phyloP scores from a whole-genome alignment of 2,113 vertebrate species.

The Telmatochromis sp. region DNA sequence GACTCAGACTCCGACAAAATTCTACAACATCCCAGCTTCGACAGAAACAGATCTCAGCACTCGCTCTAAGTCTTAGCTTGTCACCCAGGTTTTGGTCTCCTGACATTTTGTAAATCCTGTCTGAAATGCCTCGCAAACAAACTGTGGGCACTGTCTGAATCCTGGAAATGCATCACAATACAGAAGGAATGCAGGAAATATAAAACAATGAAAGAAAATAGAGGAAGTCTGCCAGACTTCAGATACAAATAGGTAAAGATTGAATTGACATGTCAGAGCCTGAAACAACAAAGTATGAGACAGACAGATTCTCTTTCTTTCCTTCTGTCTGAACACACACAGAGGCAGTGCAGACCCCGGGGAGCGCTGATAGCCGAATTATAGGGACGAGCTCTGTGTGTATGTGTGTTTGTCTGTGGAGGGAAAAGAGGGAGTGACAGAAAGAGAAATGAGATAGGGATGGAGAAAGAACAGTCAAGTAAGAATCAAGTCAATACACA shows the following conservation, averaged over 20 bases:
- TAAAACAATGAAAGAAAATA: background rate
- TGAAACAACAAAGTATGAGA: constrained; percentile 15
- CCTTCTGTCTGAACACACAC: background rate
- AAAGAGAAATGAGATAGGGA: background rate
- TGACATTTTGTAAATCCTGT: constrained; percentile 34
- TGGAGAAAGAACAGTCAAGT: constrained; percentile 4
- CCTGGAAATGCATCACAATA: background rate
- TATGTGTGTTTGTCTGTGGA: background rate
- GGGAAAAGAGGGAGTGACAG: background rate
- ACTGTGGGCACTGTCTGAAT: background rate
- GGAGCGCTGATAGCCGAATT: constrained; percentile 23
- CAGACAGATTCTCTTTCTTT: background rate
- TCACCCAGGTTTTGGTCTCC: constrained; percentile 22
- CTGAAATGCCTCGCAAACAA: constrained; percentile 33
- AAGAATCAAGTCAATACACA: constrained; percentile 6
- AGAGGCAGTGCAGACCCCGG: background rate
- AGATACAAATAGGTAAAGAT: constrained; percentile 11
- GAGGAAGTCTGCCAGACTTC: background rate
- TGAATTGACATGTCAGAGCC: constrained; percentile 24
- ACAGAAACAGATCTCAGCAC: background rate
- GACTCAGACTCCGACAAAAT: background rate
- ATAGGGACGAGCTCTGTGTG: background rate
- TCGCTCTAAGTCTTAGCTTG: constrained; percentile 15
- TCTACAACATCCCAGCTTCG: background rate
- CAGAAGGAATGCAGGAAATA: background rate